phyloP scores from a whole-genome alignment of 1,140 invertebrate genomes.

The Brachionus calyciflorus region DNA sequence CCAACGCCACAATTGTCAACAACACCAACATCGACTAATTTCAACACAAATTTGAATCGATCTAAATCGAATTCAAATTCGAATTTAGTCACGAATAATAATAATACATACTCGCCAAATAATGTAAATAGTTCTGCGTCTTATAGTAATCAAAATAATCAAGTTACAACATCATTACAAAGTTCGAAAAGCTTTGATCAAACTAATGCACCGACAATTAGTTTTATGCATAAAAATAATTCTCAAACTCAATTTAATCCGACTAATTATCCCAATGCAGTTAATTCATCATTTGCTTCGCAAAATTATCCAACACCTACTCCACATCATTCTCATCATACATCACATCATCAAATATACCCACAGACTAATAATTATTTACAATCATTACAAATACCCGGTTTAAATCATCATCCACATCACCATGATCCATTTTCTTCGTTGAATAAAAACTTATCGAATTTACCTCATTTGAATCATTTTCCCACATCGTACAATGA shows the following conservation, averaged over 20 bases:
- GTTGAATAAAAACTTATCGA: constrained; percentile 11
- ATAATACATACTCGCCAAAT: background rate
- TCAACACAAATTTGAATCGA: background rate
- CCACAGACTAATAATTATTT: constrained; percentile 4
- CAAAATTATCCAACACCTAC: background rate
- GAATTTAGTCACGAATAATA: background rate
- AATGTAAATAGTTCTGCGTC: background rate
- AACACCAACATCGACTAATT: background rate
- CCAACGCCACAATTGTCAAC: background rate
- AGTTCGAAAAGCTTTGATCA: constrained; percentile 31
- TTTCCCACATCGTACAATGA: constrained; percentile 1
- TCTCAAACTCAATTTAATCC: background rate
- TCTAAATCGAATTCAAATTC: constrained; percentile 25
- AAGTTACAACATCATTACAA: background rate
- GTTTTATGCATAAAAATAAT: constrained; percentile 12
- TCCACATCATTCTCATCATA: no score
- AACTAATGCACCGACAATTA: background rate
- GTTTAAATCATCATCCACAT: no score
- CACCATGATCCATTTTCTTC: background rate
- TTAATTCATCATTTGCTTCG: background rate
- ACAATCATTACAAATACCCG: background rate
- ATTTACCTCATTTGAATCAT: constrained; percentile 14
- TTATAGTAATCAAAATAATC: background rate
- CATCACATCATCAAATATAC: background rate
- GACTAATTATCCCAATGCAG: background rate